phyloP scores from a whole-genome alignment of 2,797 vertebrate genomes.

The Triplophysa yarkandensis region DNA sequence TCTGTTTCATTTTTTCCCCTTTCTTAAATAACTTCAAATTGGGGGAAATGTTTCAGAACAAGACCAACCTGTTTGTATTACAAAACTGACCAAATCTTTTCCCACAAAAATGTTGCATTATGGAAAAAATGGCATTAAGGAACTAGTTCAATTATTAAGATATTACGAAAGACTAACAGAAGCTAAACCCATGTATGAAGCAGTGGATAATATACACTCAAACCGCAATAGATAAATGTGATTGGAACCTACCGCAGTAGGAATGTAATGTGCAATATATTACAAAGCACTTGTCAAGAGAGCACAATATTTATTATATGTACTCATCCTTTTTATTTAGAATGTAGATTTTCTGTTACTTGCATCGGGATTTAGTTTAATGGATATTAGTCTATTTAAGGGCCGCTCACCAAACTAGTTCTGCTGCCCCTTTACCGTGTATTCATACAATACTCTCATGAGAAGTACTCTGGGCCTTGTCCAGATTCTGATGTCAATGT shows the following conservation, averaged over 20 bases:
- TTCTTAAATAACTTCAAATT: no score
- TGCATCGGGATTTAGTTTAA: constrained; percentile 15
- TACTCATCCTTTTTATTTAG: constrained; percentile 55
- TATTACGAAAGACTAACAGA: no score
- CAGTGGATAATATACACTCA: background rate
- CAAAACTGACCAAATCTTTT: no score
- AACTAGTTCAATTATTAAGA: no score
- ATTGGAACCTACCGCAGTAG: background rate
- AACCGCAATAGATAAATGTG: no score
- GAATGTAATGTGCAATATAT: constrained; percentile 58
- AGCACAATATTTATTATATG: constrained; percentile 54
- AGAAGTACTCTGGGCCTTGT: constrained; percentile 36
- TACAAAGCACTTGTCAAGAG: constrained; percentile 44
- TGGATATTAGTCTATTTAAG: constrained; percentile 35
- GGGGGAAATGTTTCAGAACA: no score
- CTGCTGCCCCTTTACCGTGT: constrained; percentile 8
- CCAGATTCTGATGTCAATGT: constrained; percentile 52
- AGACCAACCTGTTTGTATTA: no score
- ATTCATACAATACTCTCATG: constrained; percentile 15
- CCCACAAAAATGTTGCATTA: no score
- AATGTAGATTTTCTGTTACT: constrained; percentile 51
- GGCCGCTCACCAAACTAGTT: constrained; percentile 8
- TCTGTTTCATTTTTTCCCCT: no score
- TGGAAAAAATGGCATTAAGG: no score
- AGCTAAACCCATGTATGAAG: no score